Evolutionary conservation across 1,140 invertebrate genomes (phyloP), one percentile per base, ranked within the genome.

Genomic region (Neotoxoptera formosana): DNA sequence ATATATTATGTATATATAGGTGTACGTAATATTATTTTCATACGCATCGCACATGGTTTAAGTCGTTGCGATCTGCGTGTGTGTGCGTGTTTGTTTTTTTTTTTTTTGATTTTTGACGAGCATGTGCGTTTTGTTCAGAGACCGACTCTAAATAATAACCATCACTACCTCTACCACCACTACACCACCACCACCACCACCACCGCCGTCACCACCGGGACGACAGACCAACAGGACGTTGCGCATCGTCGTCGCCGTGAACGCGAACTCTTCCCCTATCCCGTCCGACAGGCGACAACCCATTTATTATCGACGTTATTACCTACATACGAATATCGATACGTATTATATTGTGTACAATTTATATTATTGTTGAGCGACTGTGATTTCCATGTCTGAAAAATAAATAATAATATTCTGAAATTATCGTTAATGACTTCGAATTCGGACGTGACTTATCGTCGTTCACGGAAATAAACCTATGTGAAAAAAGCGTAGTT

Each of bases 21-120:
- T 83, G 34, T 41, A 83, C 36, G 36, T 83, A 83, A 83, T 83
- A 83, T 83, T 36, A 83, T 41, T 41, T 76, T 76, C 60, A 76
- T 76, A 76, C 60, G 60, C 60, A 76, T 76, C 60, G n/a, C 60
- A 76, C 60, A 76, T 76, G 60, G 60, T 76, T 76, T 14, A 76
- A 76, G 60, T 76, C n/a, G n/a, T 76, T n/a, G 60, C 60, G 60
- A 76, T 76, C 30, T 76, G 60, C 6, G 60, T 14, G n/a, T 76
- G 60, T 76, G 14, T 20, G 60, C 3, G n/a, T 76, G 60, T 20
- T n/a, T 76, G 60, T 76, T 41, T 84, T 25, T 84, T 84, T 86
- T 47, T 86, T 86, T 41, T 53, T 53, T 53, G 21, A 53, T 53
- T 53, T 53, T 53, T 20, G 25, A 86, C 84, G 45, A 86, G 45